Evolutionary conservation across 2,113 vertebrate species (phyloP), one percentile per base, ranked within the genome.

Genomic region (Lutjanus erythropterus): DNA sequence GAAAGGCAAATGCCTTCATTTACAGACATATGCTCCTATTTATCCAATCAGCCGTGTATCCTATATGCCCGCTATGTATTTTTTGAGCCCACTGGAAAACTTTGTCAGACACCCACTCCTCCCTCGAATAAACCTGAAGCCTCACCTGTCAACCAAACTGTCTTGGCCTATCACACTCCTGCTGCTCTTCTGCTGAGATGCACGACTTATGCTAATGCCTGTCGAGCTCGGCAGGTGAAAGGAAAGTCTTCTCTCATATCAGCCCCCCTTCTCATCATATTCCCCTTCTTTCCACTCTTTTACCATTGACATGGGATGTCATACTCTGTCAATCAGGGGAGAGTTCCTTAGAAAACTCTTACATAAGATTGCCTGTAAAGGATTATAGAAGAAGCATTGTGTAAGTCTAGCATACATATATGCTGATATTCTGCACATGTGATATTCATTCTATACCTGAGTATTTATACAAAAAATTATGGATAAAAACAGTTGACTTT

Each of bases 61-160:
- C 31, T 47, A 21, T 52, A 25, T 23, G 14, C 37, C 41, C 31
- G 9, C 5, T 33, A 37, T 60, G 42, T 49, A 27, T 78, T 78
- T 74, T 83, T 46, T 9, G 2, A 47, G 25, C 27, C 10, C 10
- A 41, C 25, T 9, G 49, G 52, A 44, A 75, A 65, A 49, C 74
- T 49, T 35, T 65, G 25, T 46, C 68, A 60, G 41, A 52, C 46
- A 3, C 5, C 16, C 7, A 0, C 19, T 23, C 16, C 35, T 14
- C 42, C 39, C 49, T 62, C 8, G 1, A 69, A 67, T 78, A 74
- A 81, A 73, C 37, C 47, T 27, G 12, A 71, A 86, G 79, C 64
- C 60, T 89, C 79, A 79, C 64, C 88, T 90, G 83, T 91, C 86
- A 87, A 9, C 75, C 80, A 79, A 75, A 78, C 80, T 71, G 86